Percentiles rank a stretch among this genome's conserved stretches.
These are phyloP conservation scores for Helicoverpa zea DNA, from an alignment of 1,140 invertebrate species.

Conservation along the genomic window DNA sequence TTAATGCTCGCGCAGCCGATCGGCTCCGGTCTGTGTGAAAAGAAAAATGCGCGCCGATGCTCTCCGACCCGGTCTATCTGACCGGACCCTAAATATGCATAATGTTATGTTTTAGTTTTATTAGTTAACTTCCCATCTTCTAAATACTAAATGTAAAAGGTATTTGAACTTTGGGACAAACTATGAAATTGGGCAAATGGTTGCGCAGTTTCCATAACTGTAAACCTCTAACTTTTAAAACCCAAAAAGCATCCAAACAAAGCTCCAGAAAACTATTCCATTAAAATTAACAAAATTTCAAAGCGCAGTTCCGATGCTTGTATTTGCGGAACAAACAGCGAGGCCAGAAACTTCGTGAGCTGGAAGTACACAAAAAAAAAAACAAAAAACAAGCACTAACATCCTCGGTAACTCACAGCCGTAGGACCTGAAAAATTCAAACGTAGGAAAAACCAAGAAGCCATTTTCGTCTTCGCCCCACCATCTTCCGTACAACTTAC, in stretches of 20 bases:
- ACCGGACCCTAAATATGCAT: no score
- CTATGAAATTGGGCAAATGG: no score
- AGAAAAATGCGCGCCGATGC: no score
- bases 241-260: neutral
- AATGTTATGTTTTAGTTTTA: no score
- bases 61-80: no score
- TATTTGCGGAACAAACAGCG: neutral
- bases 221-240: neutral
- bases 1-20: no score
- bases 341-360: constrained; percentile 3
- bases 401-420: constrained; percentile 20
- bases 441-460: constrained; percentile 36
- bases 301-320: neutral
- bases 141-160: no score
- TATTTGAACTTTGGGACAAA: no score
- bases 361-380: neutral
- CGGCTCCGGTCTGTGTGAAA: no score
- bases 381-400: neutral
- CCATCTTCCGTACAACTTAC: constrained; percentile 18
- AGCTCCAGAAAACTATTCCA: neutral
- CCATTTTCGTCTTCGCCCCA: constrained; percentile 29
- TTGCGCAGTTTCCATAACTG: no score
- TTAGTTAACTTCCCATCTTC: no score
- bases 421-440: constrained; percentile 42
- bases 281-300: neutral